A percentile compares a stretch with the other conserved stretches of the same genome.
These are phyloP conservation scores for Lutraria rhynchaena DNA, from an alignment of 1,140 invertebrate genomes.

Conservation along the genomic window DNA sequence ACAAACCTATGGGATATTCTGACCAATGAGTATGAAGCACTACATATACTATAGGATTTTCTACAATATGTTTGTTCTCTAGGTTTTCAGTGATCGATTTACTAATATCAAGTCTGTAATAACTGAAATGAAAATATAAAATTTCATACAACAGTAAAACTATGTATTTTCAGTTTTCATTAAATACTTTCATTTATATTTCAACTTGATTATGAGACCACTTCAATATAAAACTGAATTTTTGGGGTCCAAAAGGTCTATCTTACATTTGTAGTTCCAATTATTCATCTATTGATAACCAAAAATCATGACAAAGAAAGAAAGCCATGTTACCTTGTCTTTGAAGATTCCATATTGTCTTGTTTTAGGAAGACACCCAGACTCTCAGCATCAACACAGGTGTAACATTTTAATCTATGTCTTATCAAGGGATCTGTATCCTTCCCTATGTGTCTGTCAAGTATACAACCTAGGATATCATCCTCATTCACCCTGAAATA, in stretches of 20 bases:
- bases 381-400: neutral
- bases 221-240: neutral
- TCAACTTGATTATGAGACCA: neutral
- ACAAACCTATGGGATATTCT: neutral
- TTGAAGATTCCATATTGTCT: neutral
- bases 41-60: conserved; percentile 11
- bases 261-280: neutral
- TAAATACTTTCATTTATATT: neutral
- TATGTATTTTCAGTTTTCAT: neutral
- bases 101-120: neutral
- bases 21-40: neutral
- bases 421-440: conserved; percentile 6
- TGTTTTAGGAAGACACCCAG: neutral
- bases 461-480: neutral
- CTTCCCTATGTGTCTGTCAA: conserved; percentile 1
- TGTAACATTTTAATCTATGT: conserved; percentile 16
- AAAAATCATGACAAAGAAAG: neutral
- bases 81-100: conserved; percentile 7
- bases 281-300: neutral
- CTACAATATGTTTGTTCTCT: conserved; percentile 5
- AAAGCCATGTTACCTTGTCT: neutral
- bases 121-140: conserved; percentile 7
- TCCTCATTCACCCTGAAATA: conserved; percentile 5
- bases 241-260: neutral
- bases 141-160: too few relatives aligned